Conservation (phyloP, 2,113 vertebrate species). For the Cavia porcellus region DNA sequence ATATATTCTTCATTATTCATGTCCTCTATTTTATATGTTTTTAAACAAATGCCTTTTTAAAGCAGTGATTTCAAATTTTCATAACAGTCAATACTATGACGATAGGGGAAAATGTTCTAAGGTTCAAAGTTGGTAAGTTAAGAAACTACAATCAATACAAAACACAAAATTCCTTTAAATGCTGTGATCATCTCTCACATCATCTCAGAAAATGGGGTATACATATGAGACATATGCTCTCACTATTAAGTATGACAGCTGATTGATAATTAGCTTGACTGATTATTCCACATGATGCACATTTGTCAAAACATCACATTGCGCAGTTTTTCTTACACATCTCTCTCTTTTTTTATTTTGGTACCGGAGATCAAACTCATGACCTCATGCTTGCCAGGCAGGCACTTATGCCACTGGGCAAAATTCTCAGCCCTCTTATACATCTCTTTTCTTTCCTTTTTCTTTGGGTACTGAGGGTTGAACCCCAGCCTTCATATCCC, state of each 20-base stretch:
- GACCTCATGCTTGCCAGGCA: no score
- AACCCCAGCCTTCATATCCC: background rate
- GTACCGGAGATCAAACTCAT: background rate
- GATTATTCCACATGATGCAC: background rate
- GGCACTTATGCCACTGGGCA: no score
- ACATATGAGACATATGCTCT: background rate
- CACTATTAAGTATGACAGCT: background rate
- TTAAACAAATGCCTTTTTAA: constrained; percentile 55
- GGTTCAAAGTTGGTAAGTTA: constrained; percentile 64
- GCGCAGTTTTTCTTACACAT: no score
- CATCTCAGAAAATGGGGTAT: background rate
- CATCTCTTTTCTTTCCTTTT: background rate
- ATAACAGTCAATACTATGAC: constrained; percentile 25
- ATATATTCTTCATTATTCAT: constrained; percentile 44
- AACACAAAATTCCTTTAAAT: constrained; percentile 53
- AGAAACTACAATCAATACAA: background rate
- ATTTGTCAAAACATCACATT: background rate
- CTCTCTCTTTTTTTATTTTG: background rate
- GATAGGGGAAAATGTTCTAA: constrained; percentile 40
- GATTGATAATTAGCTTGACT: background rate
- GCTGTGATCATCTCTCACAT: background rate
- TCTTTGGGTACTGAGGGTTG: background rate
- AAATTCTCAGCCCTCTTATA: no score
- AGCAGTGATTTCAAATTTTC: constrained; percentile 49
- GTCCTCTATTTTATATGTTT: constrained; percentile 63